Conservation (phyloP, 2,888 invertebrate species). For the Caenorhabditis becei region DNA sequence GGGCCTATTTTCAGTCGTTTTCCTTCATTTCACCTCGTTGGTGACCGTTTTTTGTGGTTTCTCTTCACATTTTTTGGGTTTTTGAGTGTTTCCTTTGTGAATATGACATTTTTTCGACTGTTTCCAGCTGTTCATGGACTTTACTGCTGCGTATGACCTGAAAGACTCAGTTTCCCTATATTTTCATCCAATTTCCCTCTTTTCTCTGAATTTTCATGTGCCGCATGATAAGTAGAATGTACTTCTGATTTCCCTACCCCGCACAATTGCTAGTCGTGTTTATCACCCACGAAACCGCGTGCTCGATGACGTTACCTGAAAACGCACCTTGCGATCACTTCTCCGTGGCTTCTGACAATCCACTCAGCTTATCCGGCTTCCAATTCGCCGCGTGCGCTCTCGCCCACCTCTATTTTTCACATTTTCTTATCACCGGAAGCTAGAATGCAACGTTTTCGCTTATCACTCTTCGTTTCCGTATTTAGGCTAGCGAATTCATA, state of each 20-base stretch:
- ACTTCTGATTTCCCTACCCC: no score
- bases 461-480: no score
- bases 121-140: background rate
- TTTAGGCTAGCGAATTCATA: no score
- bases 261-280: no score
- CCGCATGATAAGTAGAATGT: no score
- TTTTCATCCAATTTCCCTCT: no score
- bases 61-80: background rate
- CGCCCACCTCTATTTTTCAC: background rate
- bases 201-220: no score
- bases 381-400: background rate
- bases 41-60: background rate
- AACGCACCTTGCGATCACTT: background rate
- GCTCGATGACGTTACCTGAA: background rate
- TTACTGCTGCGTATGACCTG: no score
- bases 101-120: background rate
- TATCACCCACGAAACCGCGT: no score
- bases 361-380: background rate
- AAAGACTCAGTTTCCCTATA: no score
- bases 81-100: background rate
- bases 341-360: background rate
- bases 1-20: conserved; percentile 34
- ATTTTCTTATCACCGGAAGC: conserved; percentile 3
- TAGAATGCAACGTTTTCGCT: background rate
- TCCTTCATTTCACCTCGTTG: background rate